Conservation (phyloP, 1,140 invertebrate species). For the Drusus annulatus region DNA sequence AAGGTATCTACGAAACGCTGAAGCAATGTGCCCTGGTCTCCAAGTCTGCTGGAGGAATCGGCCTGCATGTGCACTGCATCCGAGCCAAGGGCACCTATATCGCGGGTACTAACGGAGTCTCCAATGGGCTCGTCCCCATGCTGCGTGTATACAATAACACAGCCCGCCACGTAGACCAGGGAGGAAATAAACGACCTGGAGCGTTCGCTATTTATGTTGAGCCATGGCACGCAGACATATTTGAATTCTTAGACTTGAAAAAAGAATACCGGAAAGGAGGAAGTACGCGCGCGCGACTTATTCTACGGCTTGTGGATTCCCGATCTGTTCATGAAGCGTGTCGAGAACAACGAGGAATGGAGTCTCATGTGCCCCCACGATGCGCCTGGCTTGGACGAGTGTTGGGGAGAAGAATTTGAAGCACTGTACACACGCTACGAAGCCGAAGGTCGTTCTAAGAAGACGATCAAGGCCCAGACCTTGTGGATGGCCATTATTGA, state of each 20-base stretch:
- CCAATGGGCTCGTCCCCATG: slow-evolving; percentile 99
- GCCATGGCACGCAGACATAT: slow-evolving; percentile 99
- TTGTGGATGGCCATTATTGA: slow-evolving; percentile 97
- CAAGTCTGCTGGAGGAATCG: slow-evolving; percentile 98
- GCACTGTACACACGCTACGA: slow-evolving; percentile 93
- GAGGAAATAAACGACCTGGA: slow-evolving; percentile 98
- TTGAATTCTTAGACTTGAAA: slow-evolving; percentile 95
- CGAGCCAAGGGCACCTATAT: slow-evolving; percentile 93
- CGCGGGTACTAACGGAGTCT: slow-evolving; percentile 94
- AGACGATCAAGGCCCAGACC: slow-evolving; percentile 87
- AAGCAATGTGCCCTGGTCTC: slow-evolving; percentile 97
- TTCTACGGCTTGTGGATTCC: slow-evolving; percentile 99
- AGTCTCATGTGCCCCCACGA: slow-evolving; percentile 97
- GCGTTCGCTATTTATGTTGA: slow-evolving; percentile 99
- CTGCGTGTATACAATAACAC: slow-evolving; percentile 97
- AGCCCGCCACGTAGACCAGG: slow-evolving; percentile 97
- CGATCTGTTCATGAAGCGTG: slow-evolving; percentile 98
- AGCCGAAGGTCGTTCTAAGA: slow-evolving; percentile 81
- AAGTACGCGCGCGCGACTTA: slow-evolving; percentile 93
- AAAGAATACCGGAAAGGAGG: slow-evolving; percentile 96
- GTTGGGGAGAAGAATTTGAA: slow-evolving; percentile 97
- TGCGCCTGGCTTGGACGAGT: slow-evolving; percentile 91
- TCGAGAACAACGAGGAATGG: slow-evolving; percentile 91
- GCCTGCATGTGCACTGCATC: slow-evolving; percentile 97
- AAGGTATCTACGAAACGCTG: slow-evolving; percentile 97